Base-by-base conservation (phyloP, 2,113 vertebrate species). In the Paramisgurnus dabryanus region DNA sequence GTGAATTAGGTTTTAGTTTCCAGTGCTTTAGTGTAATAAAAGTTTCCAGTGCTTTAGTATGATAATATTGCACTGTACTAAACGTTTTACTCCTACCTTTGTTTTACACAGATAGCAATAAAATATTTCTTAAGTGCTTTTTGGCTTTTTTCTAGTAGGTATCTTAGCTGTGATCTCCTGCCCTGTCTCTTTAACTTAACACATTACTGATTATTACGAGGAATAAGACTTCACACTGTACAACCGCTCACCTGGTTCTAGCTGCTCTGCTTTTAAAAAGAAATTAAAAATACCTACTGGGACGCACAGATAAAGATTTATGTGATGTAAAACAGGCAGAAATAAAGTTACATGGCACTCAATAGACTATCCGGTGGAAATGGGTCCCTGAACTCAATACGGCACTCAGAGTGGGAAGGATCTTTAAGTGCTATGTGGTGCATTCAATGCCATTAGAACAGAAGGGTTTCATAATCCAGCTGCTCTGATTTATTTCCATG, bases 301-400 rank as follows among this genome's bases (percentile, higher is more conserved):
- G 57, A 71, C 57, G 43, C 22, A 40, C 17, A 12, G 55, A 70
- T 58, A 4, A 78, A 18, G 67, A 71, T 79, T 69, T 79, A 70
- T 71, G 60, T 79, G 40, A 71, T 70, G 8, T 71, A 53, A 71
- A 79, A 71, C 45, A 47, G 67, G 67, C 78, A 70, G 43, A 79
- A 71, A 71, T 79, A 79, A 71, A 79, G 78, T 79, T 79, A 79
- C 78, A 22, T 70, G 78, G 45, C 27, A 79, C 67, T 49, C 71
- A 64, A 79, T 71, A 17, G 67, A 64, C 43, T 17, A 63, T 64
- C 50, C 67, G n/a, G 27, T 41, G 53, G 13, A 71, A 79, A 71
- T 79, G 27, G 43, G 43, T 79, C 68, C 67, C 67, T 40, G 67
- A 3, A 63, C 58, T 50, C 67, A 68, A 58, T 61, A 58, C 4